These are phyloP conservation scores for Drosophila bipectinata DNA, from an alignment of 1,140 invertebrate genomes.

Conservation along the genomic window DNA sequence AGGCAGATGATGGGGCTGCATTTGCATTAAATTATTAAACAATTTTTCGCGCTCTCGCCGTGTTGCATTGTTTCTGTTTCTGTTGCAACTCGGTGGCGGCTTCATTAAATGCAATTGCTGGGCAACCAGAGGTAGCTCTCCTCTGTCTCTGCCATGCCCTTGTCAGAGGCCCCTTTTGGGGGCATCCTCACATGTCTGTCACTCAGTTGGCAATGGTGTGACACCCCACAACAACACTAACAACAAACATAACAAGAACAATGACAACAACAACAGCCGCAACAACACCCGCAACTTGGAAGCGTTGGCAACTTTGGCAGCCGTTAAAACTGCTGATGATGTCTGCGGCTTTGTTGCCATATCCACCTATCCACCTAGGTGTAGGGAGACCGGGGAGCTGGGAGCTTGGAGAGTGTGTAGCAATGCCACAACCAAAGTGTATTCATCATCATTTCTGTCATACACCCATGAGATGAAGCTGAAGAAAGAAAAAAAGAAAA, in stretches of 20 bases:
- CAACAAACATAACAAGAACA: not conserved
- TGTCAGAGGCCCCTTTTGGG: slow-evolving; percentile 6
- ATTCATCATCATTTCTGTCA: slow-evolving; percentile 55
- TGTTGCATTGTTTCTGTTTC: slow-evolving; percentile 27
- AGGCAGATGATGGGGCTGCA: slow-evolving; percentile 15
- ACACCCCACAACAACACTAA: slow-evolving; percentile 22
- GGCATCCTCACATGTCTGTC: slow-evolving; percentile 38
- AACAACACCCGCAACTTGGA: slow-evolving; percentile 12
- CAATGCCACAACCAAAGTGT: slow-evolving; percentile 37
- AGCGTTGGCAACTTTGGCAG: slow-evolving; percentile 52
- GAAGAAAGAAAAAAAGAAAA: not conserved
- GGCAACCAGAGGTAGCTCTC: not conserved
- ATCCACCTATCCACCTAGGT: slow-evolving; percentile 24
- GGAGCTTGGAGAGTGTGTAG: slow-evolving; percentile 4
- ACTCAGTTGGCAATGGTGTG: slow-evolving; percentile 25
- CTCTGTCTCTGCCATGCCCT: too few relatives aligned
- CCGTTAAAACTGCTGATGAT: slow-evolving; percentile 54
- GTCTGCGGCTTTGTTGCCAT: slow-evolving; percentile 51
- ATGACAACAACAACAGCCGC: slow-evolving; percentile 11
- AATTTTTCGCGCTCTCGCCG: slow-evolving; percentile 37
- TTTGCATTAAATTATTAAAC: slow-evolving; percentile 51
- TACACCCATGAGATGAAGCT: slow-evolving; percentile 28
- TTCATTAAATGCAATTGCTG: slow-evolving; percentile 49
- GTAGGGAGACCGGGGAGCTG: not conserved
- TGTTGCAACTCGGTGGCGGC: not conserved